Percentiles rank a stretch among this genome's conserved stretches.
Evolutionary conservation across 2,888 invertebrate species (phyloP).

Genomic region (Aspidapion aeneum): DNA sequence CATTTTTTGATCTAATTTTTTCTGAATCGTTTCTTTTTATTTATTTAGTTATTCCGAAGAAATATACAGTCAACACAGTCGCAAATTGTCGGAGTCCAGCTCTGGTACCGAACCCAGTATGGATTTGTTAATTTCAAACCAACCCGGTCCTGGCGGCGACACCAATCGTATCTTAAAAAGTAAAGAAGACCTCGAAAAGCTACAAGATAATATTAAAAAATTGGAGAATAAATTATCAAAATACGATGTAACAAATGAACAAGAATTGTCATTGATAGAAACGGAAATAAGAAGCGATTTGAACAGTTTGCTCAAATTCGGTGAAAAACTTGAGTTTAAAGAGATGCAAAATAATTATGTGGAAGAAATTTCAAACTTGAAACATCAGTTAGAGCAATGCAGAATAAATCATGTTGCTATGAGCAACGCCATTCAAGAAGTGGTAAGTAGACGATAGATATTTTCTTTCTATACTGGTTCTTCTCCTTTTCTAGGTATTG

Average conservation of each 20-base stretch:
- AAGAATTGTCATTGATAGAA: constrained; percentile 34
- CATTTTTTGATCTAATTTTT: no score
- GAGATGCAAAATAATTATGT: constrained; percentile 53
- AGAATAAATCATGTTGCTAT: constrained; percentile 35
- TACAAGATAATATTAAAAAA: constrained; percentile 37
- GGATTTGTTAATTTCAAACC: constrained; percentile 39
- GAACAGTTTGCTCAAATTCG: constrained; percentile 35
- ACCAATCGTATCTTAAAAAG: constrained; percentile 27
- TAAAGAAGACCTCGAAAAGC: constrained; percentile 37
- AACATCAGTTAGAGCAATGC: constrained; percentile 40
- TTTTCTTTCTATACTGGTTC: constrained; percentile 10
- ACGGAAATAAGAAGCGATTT: constrained; percentile 36
- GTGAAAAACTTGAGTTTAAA: constrained; percentile 47
- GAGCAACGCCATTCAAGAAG: constrained; percentile 52
- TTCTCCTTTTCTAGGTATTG: no score
- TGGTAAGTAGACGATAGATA: constrained; percentile 45
- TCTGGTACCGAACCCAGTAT: constrained; percentile 49
- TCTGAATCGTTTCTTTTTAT: no score
- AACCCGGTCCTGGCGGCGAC: constrained; percentile 39
- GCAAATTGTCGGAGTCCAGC: constrained; percentile 53
- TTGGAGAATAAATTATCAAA: constrained; percentile 30
- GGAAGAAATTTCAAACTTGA: constrained; percentile 48
- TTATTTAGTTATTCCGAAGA: constrained; percentile 59
- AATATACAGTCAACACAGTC: constrained; percentile 63
- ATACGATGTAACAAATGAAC: constrained; percentile 35